phyloP scores from a whole-genome alignment of 2,888 invertebrate species.

The Agrotis puta region DNA sequence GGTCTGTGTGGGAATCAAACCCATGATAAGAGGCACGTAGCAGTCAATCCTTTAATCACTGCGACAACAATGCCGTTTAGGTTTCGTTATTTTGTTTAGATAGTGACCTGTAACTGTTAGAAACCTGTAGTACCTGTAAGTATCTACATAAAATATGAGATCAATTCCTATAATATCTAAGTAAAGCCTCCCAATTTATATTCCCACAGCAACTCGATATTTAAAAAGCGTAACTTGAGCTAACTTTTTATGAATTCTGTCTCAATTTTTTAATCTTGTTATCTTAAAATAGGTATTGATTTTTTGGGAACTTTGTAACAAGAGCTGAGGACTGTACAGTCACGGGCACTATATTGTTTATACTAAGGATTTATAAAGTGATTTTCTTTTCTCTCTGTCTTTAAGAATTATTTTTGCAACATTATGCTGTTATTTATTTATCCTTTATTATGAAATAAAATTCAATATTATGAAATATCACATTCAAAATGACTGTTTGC shows the following conservation, averaged over 20 bases:
- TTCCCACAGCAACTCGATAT: constrained; percentile 31
- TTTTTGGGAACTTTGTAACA: constrained; percentile 37
- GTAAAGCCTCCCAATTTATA: constrained; percentile 15
- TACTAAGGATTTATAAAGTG: not conserved
- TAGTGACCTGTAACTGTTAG: too few relatives aligned
- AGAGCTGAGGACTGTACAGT: constrained; percentile 9
- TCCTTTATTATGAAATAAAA: too few relatives aligned
- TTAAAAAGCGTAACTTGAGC: constrained; percentile 34
- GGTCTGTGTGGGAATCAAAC: too few relatives aligned
- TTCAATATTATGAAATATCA: too few relatives aligned
- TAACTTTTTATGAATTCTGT: constrained; percentile 36
- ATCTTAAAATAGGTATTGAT: constrained; percentile 46
- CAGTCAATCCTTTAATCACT: too few relatives aligned
- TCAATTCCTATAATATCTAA: not conserved
- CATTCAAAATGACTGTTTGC: too few relatives aligned
- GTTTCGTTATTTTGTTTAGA: not conserved
- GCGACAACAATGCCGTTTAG: too few relatives aligned
- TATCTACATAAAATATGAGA: not conserved
- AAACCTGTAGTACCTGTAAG: too few relatives aligned
- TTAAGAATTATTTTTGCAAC: too few relatives aligned
- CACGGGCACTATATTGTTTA: not conserved
- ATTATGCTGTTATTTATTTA: too few relatives aligned
- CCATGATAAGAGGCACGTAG: too few relatives aligned
- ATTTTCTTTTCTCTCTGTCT: not conserved
- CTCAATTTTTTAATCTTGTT: constrained; percentile 40